Percentiles rank a stretch among this genome's conserved stretches.
Evolutionary conservation across 2,797 vertebrate genomes (phyloP).

Genomic region (Aphelocoma californica): DNA sequence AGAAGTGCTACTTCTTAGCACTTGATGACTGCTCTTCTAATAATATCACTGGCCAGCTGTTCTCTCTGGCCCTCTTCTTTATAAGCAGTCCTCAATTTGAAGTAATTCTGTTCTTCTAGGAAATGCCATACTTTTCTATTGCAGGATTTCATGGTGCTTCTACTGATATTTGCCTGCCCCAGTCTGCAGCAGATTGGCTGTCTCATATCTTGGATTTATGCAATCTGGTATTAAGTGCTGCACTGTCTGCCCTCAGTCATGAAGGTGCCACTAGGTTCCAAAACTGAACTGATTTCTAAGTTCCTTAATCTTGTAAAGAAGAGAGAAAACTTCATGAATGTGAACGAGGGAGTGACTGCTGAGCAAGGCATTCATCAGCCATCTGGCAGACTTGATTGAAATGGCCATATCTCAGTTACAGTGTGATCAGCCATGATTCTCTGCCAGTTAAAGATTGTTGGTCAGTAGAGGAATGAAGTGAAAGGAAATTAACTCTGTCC

Average conservation of each 20-base stretch:
- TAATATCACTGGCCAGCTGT: neutral
- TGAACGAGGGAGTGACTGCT: accelerated
- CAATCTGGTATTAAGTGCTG: neutral
- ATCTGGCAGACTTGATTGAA: neutral
- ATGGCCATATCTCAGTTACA: neutral
- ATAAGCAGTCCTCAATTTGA: neutral
- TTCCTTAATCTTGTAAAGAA: neutral
- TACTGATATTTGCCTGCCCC: neutral
- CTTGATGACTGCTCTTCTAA: neutral
- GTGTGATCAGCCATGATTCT: neutral
- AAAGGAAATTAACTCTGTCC: neutral
- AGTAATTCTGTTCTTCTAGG: neutral
- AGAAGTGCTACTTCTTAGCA: neutral
- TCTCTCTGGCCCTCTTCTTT: neutral
- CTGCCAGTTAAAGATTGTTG: neutral
- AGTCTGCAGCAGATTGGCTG: neutral
- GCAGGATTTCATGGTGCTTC: neutral
- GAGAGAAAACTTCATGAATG: neutral
- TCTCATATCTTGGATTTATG: neutral
- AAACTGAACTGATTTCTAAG: neutral
- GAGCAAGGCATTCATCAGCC: neutral
- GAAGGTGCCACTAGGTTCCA: neutral
- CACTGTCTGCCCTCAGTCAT: neutral
- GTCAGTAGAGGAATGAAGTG: neutral
- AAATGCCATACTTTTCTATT: neutral